Base-by-base conservation (phyloP, 92 coral and sea anemone genomes). In the Zoanthus gigantus region DNA sequence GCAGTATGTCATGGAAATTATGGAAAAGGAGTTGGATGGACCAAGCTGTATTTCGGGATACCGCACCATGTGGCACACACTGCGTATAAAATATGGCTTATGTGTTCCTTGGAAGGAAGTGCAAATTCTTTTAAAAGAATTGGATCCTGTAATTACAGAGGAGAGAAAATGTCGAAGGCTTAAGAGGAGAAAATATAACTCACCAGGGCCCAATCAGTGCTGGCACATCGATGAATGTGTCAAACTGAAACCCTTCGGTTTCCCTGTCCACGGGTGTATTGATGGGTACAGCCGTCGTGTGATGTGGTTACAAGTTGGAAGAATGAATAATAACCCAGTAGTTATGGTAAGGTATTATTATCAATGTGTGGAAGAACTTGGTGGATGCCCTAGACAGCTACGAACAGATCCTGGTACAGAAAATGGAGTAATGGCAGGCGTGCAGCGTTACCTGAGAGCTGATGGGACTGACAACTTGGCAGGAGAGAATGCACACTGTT, bases 381-480 rank as follows among this genome's bases (percentile, higher is more conserved):
- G 90, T 14, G 91, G 89, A 8, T 91, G 87, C 65, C 93, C 91
- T 44, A 76, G 78, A 74, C 72, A 87, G 57, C 75, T 91, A 13
- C 66, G 91, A 76, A 91, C 93, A 9, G 91, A 87, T 67, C 88
- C 88, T 31, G 86, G 93, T 57, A 87, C 88, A 2, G 91, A 91
- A 78, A 91, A 91, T 87, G 88, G 85, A 57, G 68, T 76, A 76
- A 87, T 83, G 83, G 91, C 93, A 50, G 91, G 81, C 61, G 74
- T 79, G 66, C 91, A 91, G 84, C 56, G 86, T 17, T 91, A 54
- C 65, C 79, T 91, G 61, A 78, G 93, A 87, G 91, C 83, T 72
- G 87, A 87, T 52, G 86, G 90, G 58, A 53, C 58, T 8, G 58
- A 53, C 58, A 53, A 9, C 15, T 53, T 14, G 42, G 42, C 42